Base-by-base conservation (phyloP, 2,888 invertebrate species). In the Hirtodrosophila histrioides region DNA sequence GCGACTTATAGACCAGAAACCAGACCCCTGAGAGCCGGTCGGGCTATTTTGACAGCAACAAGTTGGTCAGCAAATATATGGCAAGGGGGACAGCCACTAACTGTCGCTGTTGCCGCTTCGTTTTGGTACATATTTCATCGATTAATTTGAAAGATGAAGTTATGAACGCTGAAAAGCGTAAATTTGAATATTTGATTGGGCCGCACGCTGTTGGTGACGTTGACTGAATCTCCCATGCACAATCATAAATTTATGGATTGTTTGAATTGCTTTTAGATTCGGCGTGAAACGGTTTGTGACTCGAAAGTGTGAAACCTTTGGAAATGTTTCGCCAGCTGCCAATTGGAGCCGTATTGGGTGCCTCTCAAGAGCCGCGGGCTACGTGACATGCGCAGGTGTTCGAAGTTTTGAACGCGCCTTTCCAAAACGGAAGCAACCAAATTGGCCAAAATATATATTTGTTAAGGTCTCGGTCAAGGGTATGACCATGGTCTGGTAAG, bases 161-260 rank as follows among this genome's bases (percentile, higher is more conserved):
- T 86, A 86, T 86, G 85, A 86, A 88, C 81, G 84, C 35, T 78
- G 74, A 67, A 71, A 71, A 49, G 63, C 64, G 56, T 66, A 74
- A 86, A 89, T 89, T 89, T 88, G 76, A 88, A 88, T 88, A 88
- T 89, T 88, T 88, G 83, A 88, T 88, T 88, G 89, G 81, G 62
- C 37, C 35, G 39, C 58, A 45, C 49, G 69, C 69, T 55, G 53
- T 31, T 35, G 54, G 23, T 39, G 46, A 56, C 43, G 46, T 12
- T 45, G 46, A 51, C 44, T 23, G 53, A 41, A 48, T 65, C 48
- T 65, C 11, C 68, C 60, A 69, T 69, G 71, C 68, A 76, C 83
- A 88, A 80, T 80, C 89, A 80, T 88, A 86, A 88, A 88, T 89
- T 88, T 86, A 83, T 81, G 80, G 69, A 69, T 76, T 81, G 81